Percentiles rank a stretch among this genome's conserved stretches.
phyloP scores from a whole-genome alignment of 2,797 vertebrate species.

The Cirrhinus mrigala region DNA sequence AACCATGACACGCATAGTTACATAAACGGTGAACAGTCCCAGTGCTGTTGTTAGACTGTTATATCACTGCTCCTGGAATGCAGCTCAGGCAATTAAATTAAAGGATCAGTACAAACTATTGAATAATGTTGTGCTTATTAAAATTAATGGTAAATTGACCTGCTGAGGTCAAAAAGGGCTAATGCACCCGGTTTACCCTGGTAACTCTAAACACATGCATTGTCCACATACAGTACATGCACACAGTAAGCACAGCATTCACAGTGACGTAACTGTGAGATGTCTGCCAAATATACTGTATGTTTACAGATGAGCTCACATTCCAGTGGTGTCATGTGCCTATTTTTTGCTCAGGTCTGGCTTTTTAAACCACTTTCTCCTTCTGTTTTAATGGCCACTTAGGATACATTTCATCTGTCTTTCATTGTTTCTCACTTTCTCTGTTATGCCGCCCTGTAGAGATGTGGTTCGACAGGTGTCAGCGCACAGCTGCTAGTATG shows the following conservation, averaged over 20 bases:
- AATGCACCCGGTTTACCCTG: slow-evolving; percentile 3
- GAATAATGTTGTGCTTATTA: not conserved
- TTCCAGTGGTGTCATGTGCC: not conserved
- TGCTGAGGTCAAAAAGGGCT: not conserved
- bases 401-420: not conserved
- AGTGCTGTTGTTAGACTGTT: slow-evolving; percentile 15
- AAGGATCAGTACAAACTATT: not conserved
- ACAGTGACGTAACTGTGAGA: slow-evolving; percentile 2
- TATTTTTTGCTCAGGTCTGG: not conserved
- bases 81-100: not conserved
- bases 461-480: slow-evolving; percentile 54
- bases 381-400: not conserved
- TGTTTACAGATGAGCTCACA: slow-evolving; percentile 35
- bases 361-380: slow-evolving; percentile 1
- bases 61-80: not conserved
- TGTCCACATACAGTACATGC: slow-evolving; percentile 34
- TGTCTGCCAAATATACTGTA: slow-evolving; percentile 21
- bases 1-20: not conserved
- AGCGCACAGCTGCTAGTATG: slow-evolving; percentile 38
- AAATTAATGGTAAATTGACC: not conserved
- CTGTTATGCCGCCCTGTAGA: slow-evolving; percentile 26
- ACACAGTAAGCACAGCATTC: slow-evolving; percentile 1
- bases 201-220: slow-evolving; percentile 33
- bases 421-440: slow-evolving; percentile 26
- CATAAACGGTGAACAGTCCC: not conserved